Conservation (phyloP, 92 coral and sea anemone genomes). For the Scolanthus callimorphus region DNA sequence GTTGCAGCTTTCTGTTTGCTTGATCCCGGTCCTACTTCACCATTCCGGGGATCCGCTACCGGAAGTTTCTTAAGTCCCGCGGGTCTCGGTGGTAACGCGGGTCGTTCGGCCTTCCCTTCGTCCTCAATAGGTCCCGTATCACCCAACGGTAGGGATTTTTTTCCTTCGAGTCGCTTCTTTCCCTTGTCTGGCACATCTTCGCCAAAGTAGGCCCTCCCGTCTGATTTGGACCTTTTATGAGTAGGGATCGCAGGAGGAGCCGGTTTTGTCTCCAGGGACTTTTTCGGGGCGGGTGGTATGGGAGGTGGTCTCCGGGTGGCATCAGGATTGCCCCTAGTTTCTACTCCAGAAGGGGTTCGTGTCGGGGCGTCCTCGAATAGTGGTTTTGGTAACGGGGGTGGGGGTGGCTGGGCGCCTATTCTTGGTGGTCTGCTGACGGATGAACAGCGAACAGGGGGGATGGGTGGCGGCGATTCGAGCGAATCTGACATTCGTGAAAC, state of each 20-base stretch:
- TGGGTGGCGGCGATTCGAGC: conserved; percentile 75
- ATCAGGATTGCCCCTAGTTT: conserved; percentile 13
- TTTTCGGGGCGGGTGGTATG: conserved; percentile 53
- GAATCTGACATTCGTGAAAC: conserved; percentile 6
- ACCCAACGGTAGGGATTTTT: conserved; percentile 32
- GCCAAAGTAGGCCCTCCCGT: conserved; percentile 64
- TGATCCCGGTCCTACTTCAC: background rate
- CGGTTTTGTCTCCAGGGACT: conserved; percentile 43
- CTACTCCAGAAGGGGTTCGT: conserved; percentile 15
- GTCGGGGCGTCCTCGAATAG: conserved; percentile 24
- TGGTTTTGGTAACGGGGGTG: conserved; percentile 48
- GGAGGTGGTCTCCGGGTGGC: conserved; percentile 40
- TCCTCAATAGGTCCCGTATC: conserved; percentile 6
- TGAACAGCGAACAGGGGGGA: conserved; percentile 88
- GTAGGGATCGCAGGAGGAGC: conserved; percentile 65
- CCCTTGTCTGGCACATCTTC: conserved; percentile 26
- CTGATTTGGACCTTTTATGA: conserved; percentile 75
- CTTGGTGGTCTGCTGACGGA: conserved; percentile 75
- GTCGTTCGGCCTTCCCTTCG: conserved; percentile 14
- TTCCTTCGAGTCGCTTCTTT: conserved; percentile 10
- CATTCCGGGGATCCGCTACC: background rate
- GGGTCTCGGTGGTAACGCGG: conserved; percentile 59
- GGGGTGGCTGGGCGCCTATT: conserved; percentile 28
- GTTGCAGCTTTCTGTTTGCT: conserved; percentile 16
- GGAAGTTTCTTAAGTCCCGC: conserved; percentile 1